These are phyloP conservation scores for Petrosia ficiformis DNA, from an alignment of 37 sponge, comb jelly and placozoan species.

Conservation along the genomic window DNA sequence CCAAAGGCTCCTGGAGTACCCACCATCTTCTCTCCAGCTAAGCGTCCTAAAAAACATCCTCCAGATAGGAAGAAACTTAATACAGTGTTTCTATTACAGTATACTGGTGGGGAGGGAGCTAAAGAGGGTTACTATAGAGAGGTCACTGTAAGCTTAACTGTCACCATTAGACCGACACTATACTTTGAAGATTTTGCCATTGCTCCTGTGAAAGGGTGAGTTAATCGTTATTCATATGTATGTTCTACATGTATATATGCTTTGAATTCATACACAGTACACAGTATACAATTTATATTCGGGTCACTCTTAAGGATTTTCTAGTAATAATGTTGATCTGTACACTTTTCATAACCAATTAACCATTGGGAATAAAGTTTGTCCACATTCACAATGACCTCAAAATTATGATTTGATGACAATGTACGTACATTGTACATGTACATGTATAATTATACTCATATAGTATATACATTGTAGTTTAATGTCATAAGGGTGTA, in stretches of 20 bases:
- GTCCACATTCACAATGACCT: no score
- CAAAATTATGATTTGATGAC: no score
- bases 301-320: no score
- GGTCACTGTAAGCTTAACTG: neutral
- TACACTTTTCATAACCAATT: no score
- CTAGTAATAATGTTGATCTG: no score
- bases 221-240: neutral
- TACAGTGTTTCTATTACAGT: slow-evolving; percentile 31
- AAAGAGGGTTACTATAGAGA: slow-evolving; percentile 51
- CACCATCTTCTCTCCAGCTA: neutral
- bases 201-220: slow-evolving; percentile 22
- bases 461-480: no score
- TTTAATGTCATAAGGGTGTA: no score
- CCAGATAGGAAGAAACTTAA: neutral
- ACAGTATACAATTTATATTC: no score
- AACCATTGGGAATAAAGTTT: no score
- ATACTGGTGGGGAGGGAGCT: slow-evolving; percentile 43
- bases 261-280: no score
- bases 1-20: neutral
- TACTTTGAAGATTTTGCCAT: slow-evolving; percentile 54
- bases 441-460: no score
- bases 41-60: neutral
- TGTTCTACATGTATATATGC: neutral
- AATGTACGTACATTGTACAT: no score
- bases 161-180: slow-evolving; percentile 39